phyloP scores from a whole-genome alignment of 2,797 vertebrate genomes.

The Enteromius unitaeniatus region DNA sequence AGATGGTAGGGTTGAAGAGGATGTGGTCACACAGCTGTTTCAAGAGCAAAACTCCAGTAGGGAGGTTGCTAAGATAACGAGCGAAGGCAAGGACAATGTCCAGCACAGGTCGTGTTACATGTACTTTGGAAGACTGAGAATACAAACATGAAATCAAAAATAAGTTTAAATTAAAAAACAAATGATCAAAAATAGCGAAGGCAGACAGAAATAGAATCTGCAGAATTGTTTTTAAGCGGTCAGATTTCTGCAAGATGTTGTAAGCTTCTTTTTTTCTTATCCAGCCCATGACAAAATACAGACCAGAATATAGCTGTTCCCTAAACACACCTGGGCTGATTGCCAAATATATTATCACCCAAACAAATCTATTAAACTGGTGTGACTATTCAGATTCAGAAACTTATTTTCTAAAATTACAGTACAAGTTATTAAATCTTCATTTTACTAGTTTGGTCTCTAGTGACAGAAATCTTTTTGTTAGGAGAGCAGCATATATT shows the following conservation, averaged over 20 bases:
- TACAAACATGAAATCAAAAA: constrained; percentile 2
- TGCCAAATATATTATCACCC: too few relatives aligned
- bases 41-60: constrained; percentile 90
- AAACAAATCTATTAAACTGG: not conserved
- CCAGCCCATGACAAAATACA: not conserved
- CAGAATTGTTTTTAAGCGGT: not conserved
- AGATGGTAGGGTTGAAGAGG: constrained; percentile 96
- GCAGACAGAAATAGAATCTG: not conserved
- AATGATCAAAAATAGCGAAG: not conserved
- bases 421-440: not conserved
- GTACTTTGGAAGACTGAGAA: constrained; percentile 92
- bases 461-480: not conserved
- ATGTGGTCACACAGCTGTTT: constrained; percentile 98
- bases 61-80: constrained; percentile 94
- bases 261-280: not conserved
- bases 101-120: constrained; percentile 89
- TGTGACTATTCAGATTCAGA: not conserved
- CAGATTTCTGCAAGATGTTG: not conserved
- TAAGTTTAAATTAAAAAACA: not conserved
- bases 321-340: too few relatives aligned
- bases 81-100: constrained; percentile 95
- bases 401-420: not conserved
- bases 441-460: not conserved
- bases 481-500: not conserved
- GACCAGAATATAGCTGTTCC: not conserved